Base-by-base conservation (phyloP, 2,113 vertebrate species). In the Phasianus colchicus region DNA sequence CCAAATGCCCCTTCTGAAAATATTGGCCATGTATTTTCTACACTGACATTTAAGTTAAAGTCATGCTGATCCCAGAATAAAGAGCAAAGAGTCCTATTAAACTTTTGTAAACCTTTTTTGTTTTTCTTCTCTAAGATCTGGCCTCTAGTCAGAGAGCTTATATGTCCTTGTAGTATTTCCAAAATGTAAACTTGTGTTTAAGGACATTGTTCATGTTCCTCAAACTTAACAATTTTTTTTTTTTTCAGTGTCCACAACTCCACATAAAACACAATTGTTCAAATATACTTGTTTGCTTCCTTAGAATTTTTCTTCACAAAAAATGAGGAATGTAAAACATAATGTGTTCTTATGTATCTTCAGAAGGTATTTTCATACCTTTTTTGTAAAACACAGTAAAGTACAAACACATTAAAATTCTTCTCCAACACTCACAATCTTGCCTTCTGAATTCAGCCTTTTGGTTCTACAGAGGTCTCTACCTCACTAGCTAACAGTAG, bases 371-470 rank as follows among this genome's bases (percentile, higher is more conserved):
- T 69, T 90, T 66, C 36, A 65, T 50, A 40, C 22, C 36, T 5
- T 64, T 18, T 76, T 76, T 13, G 54, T 48, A 83, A 80, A 74
- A 10, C n/a, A 76, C 13, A 84, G 16, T 7, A 52, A 83, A 27
- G n/a, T 82, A n/a, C 19, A 54, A 80, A 86, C 10, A 4, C 55
- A 21, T 36, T 83, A 71, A 14, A 20, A 27, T 18, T 12, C 17
- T 81, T 91, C 63, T 78, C 27, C 45, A 43, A 2, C 65, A 29
- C 22, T 79, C 19, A 71, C 16, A 70, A 16, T 17, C 8, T 65
- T 86, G 9, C 27, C 79, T 91, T 88, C 65, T 88, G 40, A 22
- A 86, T 92, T 96, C 54, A 75, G 30, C 11, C 13, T 83, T 60
- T 40, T 25, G 36, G 66, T 7, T 29, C 63, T 93, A 52, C 16